These are phyloP conservation scores for Otolemur garnettii DNA, from an alignment of 2,113 vertebrate genomes.

Conservation along the genomic window DNA sequence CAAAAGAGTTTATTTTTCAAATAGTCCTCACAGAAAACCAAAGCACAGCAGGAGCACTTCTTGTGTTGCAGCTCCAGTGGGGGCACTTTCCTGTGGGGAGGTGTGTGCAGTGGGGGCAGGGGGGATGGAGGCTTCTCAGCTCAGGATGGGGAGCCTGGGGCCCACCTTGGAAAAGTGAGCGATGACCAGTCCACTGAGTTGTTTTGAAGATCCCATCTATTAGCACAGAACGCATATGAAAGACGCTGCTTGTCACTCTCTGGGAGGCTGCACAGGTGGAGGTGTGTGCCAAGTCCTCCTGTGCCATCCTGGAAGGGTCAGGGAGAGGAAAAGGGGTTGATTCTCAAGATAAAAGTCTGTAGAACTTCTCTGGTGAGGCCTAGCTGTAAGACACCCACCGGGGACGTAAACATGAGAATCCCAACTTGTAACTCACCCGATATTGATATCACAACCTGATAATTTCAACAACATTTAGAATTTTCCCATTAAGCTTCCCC, in stretches of 20 bases:
- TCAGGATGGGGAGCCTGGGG: not conserved
- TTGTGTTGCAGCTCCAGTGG: not conserved
- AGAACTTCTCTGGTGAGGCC: not conserved
- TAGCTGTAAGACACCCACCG: not conserved
- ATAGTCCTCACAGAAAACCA: not conserved
- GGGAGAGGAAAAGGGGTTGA: not conserved
- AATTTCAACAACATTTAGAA: no score
- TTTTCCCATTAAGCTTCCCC: not conserved
- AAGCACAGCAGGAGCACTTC: not conserved
- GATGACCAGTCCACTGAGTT: accelerated
- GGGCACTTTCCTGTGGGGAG: not conserved
- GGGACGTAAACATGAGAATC: not conserved
- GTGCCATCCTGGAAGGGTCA: not conserved
- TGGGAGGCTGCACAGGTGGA: not conserved
- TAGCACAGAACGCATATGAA: not conserved
- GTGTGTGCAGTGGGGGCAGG: no score
- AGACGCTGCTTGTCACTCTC: not conserved
- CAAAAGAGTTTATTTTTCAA: not conserved
- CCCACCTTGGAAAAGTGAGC: no score
- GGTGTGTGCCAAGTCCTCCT: no score
- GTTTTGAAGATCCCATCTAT: no score
- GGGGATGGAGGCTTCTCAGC: no score
- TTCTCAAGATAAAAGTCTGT: not conserved
- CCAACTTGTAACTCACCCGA: not conserved
- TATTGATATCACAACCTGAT: not conserved